Base-by-base conservation (phyloP, 1,140 invertebrate species). In the Hyposmocoma kahamanoa region DNA sequence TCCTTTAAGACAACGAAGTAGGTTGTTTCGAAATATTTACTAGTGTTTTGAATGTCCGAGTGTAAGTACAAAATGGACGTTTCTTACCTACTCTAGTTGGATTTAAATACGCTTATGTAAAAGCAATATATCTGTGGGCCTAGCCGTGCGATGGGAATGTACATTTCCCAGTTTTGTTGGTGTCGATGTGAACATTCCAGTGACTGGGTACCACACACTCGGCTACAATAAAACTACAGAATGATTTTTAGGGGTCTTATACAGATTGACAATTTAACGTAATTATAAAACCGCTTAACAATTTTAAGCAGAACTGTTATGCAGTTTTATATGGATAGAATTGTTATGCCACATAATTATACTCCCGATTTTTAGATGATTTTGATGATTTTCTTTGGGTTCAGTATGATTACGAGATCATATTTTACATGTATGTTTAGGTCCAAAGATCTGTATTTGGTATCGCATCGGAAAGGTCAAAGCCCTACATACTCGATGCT, bases 11-110 rank as follows among this genome's bases (percentile, higher is more conserved):
- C 78, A 84, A 82, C 78, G 77, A 82, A 57, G 56, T 78, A 78
- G 78, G 78, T 81, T 81, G 81, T 84, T 81, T 73, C 61, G 65
- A 69, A 63, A 56, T 67, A 70, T 71, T 70, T 67, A 77, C 57
- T 63, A 57, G 61, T 65, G 62, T 69, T 66, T 67, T 67, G 67
- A 60, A 66, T 65, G 68, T 72, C 54, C 60, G 61, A 59, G 70
- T 77, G 68, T 78, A 75, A 80, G 80, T 84, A 82, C 80, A 84
- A 84, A 62, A 78, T 72, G 63, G 41, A 65, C 70, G 63, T 75
- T 64, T 72, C 66, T 63, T 79, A 65, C 59, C 68, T 71, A 73
- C 62, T 72, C 68, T 64, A 44, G 53, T 62, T 62, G 67, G 70
- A 76, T 69, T 59, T 59, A n/a, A 75, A 74, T 80, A 84, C 78